A percentile compares a stretch with the other conserved stretches of the same genome.
Evolutionary conservation across 1,140 invertebrate species (phyloP).

Genomic region (Sycophila sp.): DNA sequence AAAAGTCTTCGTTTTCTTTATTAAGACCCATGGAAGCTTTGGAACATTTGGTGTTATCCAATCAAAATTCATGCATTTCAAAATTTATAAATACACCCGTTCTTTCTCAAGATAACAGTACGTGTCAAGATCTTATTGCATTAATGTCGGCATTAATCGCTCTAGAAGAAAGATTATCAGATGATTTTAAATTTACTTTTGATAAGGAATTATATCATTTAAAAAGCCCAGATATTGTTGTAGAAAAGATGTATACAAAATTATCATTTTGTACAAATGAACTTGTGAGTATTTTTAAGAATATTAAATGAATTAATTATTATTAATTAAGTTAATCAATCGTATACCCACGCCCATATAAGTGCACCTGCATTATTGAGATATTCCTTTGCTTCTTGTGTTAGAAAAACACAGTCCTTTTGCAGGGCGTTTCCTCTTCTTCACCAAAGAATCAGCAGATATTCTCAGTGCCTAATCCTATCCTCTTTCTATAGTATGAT

Average conservation of each 20-base stretch:
- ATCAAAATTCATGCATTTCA: slow-evolving; percentile 60
- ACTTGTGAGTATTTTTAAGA: slow-evolving; percentile 46
- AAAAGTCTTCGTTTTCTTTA: slow-evolving; percentile 74
- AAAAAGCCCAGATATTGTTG: slow-evolving; percentile 68
- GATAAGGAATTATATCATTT: slow-evolving; percentile 71
- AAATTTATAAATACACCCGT: slow-evolving; percentile 53
- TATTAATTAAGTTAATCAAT: neutral
- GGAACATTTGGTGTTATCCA: slow-evolving; percentile 77
- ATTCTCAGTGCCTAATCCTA: too few species aligned
- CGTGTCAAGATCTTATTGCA: slow-evolving; percentile 67
- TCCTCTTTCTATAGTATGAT: too few species aligned
- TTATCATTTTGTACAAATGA: slow-evolving; percentile 58
- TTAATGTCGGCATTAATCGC: slow-evolving; percentile 69
- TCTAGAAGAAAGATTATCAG: slow-evolving; percentile 69
- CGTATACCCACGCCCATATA: too few species aligned
- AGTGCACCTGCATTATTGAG: too few species aligned
- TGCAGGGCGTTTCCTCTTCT: too few species aligned
- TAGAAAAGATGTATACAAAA: slow-evolving; percentile 64
- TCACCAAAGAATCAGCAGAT: too few species aligned
- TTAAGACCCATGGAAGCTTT: slow-evolving; percentile 78
- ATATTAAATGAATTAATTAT: neutral
- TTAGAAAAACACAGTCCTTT: too few species aligned
- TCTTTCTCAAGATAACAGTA: slow-evolving; percentile 59
- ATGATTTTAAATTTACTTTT: slow-evolving; percentile 70
- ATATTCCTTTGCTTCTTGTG: too few species aligned